A percentile compares a stretch with the other conserved stretches of the same genome.
Evolutionary conservation across 1,140 invertebrate genomes (phyloP).

Genomic region (Drosophila malerkotliana): DNA sequence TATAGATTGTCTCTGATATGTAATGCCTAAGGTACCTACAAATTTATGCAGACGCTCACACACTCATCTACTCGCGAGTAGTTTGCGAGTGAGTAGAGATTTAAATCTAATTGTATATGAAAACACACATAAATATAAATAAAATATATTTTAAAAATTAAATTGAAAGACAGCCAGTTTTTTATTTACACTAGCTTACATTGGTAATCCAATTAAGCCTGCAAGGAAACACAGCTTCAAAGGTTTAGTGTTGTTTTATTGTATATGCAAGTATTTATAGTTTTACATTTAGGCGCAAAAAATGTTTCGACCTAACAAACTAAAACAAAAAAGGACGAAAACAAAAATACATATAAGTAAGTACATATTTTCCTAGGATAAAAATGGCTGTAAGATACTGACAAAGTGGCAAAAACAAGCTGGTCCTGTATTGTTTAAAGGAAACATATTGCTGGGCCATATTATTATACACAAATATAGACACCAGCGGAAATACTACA

Average conservation of each 20-base stretch:
- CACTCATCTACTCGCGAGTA: slow-evolving; percentile 58
- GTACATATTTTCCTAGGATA: slow-evolving; percentile 43
- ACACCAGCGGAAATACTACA: slow-evolving; percentile 39
- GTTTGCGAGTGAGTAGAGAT: slow-evolving; percentile 44
- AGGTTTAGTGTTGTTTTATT: slow-evolving; percentile 29
- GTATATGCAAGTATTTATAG: slow-evolving; percentile 47
- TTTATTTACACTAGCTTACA: not conserved
- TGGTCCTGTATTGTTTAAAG: not conserved
- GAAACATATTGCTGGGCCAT: slow-evolving; percentile 8
- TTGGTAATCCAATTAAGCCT: not conserved
- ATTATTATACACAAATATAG: slow-evolving; percentile 5
- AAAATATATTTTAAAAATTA: slow-evolving; percentile 81
- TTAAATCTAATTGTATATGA: slow-evolving; percentile 67
- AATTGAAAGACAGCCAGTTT: not conserved
- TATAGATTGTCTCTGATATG: slow-evolving; percentile 70
- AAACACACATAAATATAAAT: slow-evolving; percentile 58
- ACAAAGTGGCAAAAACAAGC: slow-evolving; percentile 1
- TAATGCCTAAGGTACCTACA: slow-evolving; percentile 80
- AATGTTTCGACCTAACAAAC: slow-evolving; percentile 29
- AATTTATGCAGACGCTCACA: slow-evolving; percentile 63
- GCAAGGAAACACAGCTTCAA: not conserved
- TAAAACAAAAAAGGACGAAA: slow-evolving; percentile 31
- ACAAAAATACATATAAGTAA: slow-evolving; percentile 31
- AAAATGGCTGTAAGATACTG: slow-evolving; percentile 18
- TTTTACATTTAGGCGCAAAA: slow-evolving; percentile 34